These are phyloP conservation scores for Panopea generosa DNA, from an alignment of 2,888 invertebrate species.

Conservation along the genomic window DNA sequence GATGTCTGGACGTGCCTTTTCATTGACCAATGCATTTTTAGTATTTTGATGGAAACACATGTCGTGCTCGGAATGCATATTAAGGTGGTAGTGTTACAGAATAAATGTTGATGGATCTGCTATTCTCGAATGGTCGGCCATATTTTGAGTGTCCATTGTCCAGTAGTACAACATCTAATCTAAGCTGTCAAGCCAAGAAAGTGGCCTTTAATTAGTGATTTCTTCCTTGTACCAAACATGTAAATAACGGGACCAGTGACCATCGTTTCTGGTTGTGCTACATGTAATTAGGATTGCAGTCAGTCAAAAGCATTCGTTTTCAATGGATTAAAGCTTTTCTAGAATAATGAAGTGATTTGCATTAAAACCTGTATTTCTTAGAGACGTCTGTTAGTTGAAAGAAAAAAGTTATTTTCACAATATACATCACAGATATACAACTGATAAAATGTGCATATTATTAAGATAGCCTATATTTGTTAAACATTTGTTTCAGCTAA, in stretches of 20 bases:
- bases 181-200: constrained; percentile 46
- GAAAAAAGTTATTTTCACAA: no score
- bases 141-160: constrained; percentile 49
- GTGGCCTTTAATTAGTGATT: constrained; percentile 45
- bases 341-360: no score
- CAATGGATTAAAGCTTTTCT: no score
- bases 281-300: no score
- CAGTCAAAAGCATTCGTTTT: no score
- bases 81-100: constrained; percentile 4
- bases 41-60: constrained; percentile 34
- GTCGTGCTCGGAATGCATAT: constrained; percentile 49
- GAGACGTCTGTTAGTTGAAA: no score
- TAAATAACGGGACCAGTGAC: neutral
- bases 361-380: no score
- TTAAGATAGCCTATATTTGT: no score
- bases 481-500: no score
- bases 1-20: constrained; percentile 20
- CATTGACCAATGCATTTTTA: constrained; percentile 43
- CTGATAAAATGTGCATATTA: no score
- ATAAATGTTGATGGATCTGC: constrained; percentile 14
- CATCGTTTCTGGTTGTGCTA: no score
- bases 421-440: no score
- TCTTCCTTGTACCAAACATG: constrained; percentile 4
- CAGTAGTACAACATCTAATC: constrained; percentile 41
- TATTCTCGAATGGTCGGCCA: neutral